These are phyloP conservation scores for Prolemur simus DNA, from an alignment of 2,113 vertebrate species.

Conservation along the genomic window DNA sequence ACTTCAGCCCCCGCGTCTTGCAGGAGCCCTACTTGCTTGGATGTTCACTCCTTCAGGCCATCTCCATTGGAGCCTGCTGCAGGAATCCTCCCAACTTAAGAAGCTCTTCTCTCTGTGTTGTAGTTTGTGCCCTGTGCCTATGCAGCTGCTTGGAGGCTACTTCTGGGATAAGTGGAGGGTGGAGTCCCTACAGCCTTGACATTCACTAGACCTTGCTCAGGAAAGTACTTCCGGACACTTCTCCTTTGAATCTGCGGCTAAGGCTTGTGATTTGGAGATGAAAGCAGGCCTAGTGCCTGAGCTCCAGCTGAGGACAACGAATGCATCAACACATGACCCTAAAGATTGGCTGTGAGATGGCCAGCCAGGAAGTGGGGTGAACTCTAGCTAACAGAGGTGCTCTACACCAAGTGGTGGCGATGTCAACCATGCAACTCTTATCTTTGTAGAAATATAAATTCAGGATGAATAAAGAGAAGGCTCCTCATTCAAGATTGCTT, in stretches of 20 bases:
- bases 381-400: neutral
- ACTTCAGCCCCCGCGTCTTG: neutral
- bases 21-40: fast-evolving
- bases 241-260: neutral
- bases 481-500: neutral
- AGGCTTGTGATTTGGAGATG: neutral
- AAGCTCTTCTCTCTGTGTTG: neutral
- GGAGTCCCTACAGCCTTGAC: neutral
- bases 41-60: fast-evolving
- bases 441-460: neutral
- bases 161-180: neutral
- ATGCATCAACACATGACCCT: neutral
- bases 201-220: neutral
- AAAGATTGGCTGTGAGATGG: neutral
- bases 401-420: neutral
- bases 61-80: neutral
- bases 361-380: neutral
- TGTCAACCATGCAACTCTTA: neutral
- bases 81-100: neutral
- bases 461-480: neutral
- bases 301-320: neutral
- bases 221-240: neutral
- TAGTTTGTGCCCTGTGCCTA: neutral
- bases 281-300: neutral
- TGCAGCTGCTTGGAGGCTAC: fast-evolving